Evolutionary conservation across 1,140 invertebrate genomes (phyloP), one percentile per base, ranked within the genome.

Genomic region (Danaus melanippus): DNA sequence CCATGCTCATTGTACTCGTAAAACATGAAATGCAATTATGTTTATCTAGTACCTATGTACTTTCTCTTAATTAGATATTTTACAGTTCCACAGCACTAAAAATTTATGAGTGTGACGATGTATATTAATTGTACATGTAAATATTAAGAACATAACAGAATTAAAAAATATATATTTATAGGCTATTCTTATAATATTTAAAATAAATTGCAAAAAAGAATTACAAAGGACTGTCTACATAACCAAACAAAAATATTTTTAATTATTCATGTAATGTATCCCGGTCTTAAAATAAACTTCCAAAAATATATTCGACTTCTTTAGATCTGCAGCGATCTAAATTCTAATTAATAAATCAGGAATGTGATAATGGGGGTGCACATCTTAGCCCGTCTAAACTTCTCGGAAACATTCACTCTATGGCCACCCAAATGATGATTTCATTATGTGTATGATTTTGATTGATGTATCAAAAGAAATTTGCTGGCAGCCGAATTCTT

Each of bases 381-480:
- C 70, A 73, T 69, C 56, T 65, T 69, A 63, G 64, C 57, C 60
- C 57, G 58, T 48, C 52, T 62, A 56, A 55, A 63, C 53, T 86
- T 86, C 84, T 79, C 48, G 64, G 84, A 84, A 84, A 44, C 51
- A 64, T 67, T 66, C 74, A 77, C 71, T 84, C 79, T 84, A 84
- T 84, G 81, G 77, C 84, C 84, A 84, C 81, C 84, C 84, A 84
- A 84, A 83, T 86, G 81, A 86, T 86, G 84, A 86, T 86, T 86
- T 84, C 79, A 86, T 86, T 86, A 86, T 84, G 77, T 74, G 76
- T 84, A 86, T 86, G 81, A 86, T 86, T 86, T 86, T 86, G 84
- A 86, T 86, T 86, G 84, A 86, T 86, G 79, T 67, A 69, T 71
- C 79, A 76, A 74, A 86, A 84, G 81, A 86, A 86, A 74, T 79